Evolutionary conservation across 2,113 vertebrate species (phyloP), one percentile per base, ranked within the genome.

Genomic region (Oreocharis arfaki): DNA sequence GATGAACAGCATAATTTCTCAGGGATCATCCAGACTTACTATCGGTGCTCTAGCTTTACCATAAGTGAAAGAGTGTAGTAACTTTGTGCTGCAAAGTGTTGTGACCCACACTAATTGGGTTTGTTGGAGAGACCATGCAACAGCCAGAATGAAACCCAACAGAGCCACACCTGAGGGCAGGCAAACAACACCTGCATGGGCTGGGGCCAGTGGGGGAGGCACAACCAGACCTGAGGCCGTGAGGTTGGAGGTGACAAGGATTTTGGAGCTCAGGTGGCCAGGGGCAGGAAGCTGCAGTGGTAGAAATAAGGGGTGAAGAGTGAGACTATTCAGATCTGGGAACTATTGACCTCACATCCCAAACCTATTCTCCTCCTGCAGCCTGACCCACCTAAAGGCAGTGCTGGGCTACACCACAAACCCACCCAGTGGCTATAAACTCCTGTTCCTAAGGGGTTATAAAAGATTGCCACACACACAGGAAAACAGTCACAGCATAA

Each of bases 171-270:
- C 16, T 44, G 32, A 59, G 28, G 10, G 19, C 2, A 5, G 13
- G 16, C 3, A 6, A n/a, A 32, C 30, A 28, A 33, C 19, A 65
- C 20, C 35, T 77, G 13, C 7, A 5, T 9, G 30, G 41, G 28
- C 35, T 81, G n/a, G 14, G 8, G 16, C 16, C 0, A 0, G 3
- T 10, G 23, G 7, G 12, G 20, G 32, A 78, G 32, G 28, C 20
- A 71, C 42, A 37, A 14, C 42, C 11, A 80, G 27, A 30, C 56
- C 42, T 15, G 19, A 63, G 52, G 13, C 10, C 1, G 0, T 9
- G 52, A 73, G 33, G 19, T 39, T 24, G 24, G n/a, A 67, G 57
- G 84, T 49, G 44, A 60, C 37, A 70, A 70, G 55, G 73, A 44
- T 37, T 49, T 57, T 16, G 63, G 46, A 84, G 42, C 15, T 2